Evolutionary conservation across 2,888 invertebrate genomes (phyloP), one percentile per base, ranked within the genome.

Genomic region (Mycogona germanica): DNA sequence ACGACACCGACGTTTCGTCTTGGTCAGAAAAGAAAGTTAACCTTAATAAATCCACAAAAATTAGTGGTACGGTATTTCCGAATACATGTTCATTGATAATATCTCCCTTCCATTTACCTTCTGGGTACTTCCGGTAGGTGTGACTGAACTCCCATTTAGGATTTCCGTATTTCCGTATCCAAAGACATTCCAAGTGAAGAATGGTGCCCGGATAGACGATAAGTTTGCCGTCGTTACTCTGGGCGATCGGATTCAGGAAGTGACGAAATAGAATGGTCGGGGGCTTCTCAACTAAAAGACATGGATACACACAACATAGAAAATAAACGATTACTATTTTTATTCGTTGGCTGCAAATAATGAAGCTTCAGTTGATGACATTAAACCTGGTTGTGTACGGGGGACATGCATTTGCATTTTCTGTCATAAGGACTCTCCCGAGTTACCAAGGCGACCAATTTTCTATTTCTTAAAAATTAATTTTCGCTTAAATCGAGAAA

Each of bases 161-260:
- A 63, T 83, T 81, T 0, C 88, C 88, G 66, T 87, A 87, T 55
- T 86, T 75, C 57, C 87, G 73, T 73, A 87, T 84, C 87, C 87
- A 88, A 9, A 88, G 74, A 62, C 88, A 88, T 68, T 88, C 88
- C 83, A 88, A 85, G 65, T 88, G 87, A 30, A 88, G 72, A 17
- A 83, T 81, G 0, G 87, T 84, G 0, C 87, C 87, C 0, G 88
- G 87, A 69, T 86, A 87, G 0, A 88, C 85, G 55, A 88, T 80
- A 46, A 88, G 73, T 60, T 83, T 83, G 1, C 88, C 88, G 63
- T 87, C 86, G 61, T 85, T 87, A 44, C 84, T 85, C 70, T 88
- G 87, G 0, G 87, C 86, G 52, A 88, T 87, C 0, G 87, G 87
- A 0, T 87, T 88, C 38, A 81, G 74, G 56, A 84, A 81, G 66